Percentiles rank a stretch among this genome's conserved stretches.
Conservation (phyloP, 2,888 invertebrate species). For the Nemotelus nigrinus region DNA sequence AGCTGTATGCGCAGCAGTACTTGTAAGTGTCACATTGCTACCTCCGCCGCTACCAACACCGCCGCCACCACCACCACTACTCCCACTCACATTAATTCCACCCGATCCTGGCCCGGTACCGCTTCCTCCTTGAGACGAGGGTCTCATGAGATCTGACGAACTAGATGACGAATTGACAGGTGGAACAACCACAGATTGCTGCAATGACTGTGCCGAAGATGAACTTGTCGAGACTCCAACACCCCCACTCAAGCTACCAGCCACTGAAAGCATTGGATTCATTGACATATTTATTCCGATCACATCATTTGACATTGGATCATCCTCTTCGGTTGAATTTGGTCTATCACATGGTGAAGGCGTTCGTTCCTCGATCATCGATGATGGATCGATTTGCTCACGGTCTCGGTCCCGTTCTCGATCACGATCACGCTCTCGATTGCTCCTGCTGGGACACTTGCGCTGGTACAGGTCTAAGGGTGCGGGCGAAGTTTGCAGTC, state of each 20-base stretch:
- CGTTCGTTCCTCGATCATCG: slow-evolving; percentile 52
- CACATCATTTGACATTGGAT: slow-evolving; percentile 70
- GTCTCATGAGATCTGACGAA: slow-evolving; percentile 57
- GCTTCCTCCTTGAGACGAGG: slow-evolving; percentile 53
- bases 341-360: slow-evolving; percentile 60
- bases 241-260: slow-evolving; percentile 59
- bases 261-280: slow-evolving; percentile 61
- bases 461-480: slow-evolving; percentile 65
- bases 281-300: slow-evolving; percentile 73
- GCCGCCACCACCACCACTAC: slow-evolving; percentile 17
- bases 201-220: slow-evolving; percentile 63
- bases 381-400: slow-evolving; percentile 55
- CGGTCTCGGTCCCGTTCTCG: slow-evolving; percentile 60
- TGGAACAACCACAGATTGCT: slow-evolving; percentile 57
- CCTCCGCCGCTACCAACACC: slow-evolving; percentile 24
- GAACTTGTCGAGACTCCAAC: slow-evolving; percentile 60
- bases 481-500: slow-evolving; percentile 55
- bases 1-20: slow-evolving; percentile 53
- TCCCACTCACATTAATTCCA: neutral
- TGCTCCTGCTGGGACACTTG: slow-evolving; percentile 56
- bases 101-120: neutral
- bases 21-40: slow-evolving; percentile 12
- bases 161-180: slow-evolving; percentile 53
- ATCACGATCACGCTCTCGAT: slow-evolving; percentile 46
- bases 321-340: slow-evolving; percentile 71